Percentiles rank a stretch among this genome's conserved stretches.
These are phyloP conservation scores for Erythrocercus mccallii DNA, from an alignment of 2,113 vertebrate genomes.

Conservation along the genomic window DNA sequence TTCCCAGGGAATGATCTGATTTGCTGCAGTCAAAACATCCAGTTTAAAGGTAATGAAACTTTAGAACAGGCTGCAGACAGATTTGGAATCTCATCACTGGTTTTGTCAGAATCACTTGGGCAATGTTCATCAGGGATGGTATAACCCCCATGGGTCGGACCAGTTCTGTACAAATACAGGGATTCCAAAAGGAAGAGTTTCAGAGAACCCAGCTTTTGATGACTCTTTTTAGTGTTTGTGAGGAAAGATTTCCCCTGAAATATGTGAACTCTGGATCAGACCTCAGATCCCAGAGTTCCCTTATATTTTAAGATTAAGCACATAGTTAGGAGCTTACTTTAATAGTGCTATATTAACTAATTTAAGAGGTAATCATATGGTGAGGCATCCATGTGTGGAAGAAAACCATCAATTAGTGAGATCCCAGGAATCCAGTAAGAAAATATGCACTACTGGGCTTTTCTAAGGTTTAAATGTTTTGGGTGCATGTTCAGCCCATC, in stretches of 20 bases:
- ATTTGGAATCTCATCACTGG: neutral
- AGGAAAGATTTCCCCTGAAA: neutral
- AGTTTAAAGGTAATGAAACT: neutral
- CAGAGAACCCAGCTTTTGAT: neutral
- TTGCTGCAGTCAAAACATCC: neutral
- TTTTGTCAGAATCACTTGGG: neutral
- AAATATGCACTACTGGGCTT: neutral
- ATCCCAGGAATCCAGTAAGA: neutral
- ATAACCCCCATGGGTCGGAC: neutral
- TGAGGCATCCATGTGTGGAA: neutral
- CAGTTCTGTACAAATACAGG: neutral
- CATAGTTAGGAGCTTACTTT: neutral
- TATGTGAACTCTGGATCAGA: neutral
- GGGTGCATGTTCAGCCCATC: neutral
- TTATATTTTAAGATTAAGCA: neutral
- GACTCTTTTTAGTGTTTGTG: neutral
- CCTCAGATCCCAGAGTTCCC: neutral
- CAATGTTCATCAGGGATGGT: neutral
- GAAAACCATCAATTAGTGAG: neutral
- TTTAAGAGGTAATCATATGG: neutral
- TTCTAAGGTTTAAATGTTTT: neutral
- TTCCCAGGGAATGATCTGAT: neutral
- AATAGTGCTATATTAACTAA: neutral
- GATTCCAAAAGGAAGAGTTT: neutral
- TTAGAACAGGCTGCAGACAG: neutral